phyloP scores from a whole-genome alignment of 2,888 invertebrate species.

The Sturmia bella region DNA sequence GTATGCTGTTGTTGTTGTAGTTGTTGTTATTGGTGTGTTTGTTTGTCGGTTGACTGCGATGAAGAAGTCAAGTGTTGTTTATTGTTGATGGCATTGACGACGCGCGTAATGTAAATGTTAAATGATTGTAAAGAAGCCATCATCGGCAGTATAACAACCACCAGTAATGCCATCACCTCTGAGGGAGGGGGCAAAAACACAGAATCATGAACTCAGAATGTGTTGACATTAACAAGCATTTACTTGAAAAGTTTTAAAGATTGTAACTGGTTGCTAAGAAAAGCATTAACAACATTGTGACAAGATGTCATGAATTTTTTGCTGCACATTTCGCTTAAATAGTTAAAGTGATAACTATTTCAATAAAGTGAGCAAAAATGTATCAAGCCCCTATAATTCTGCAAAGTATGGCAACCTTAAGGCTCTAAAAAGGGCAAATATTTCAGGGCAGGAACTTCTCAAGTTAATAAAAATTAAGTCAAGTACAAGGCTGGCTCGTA shows the following conservation, averaged over 20 bases:
- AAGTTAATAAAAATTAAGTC: no score
- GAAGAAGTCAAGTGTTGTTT: slow-evolving; percentile 54
- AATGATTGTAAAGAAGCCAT: slow-evolving; percentile 45
- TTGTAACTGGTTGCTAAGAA: slow-evolving; percentile 40
- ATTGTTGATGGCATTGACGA: slow-evolving; percentile 57
- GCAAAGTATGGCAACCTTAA: no score
- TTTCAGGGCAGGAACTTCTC: no score
- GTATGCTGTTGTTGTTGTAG: slow-evolving; percentile 24
- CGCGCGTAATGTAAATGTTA: slow-evolving; percentile 46
- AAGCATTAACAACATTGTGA: slow-evolving; percentile 48
- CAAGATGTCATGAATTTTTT: slow-evolving; percentile 46
- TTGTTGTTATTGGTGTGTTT: slow-evolving; percentile 14
- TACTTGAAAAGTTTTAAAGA: slow-evolving; percentile 53
- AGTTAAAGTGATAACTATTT: no score
- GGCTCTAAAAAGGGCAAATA: no score
- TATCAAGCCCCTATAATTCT: no score
- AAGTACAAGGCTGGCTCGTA: no score
- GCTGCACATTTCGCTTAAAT: no score
- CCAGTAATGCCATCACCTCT: slow-evolving; percentile 24
- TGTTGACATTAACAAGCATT: slow-evolving; percentile 68
- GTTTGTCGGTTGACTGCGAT: slow-evolving; percentile 1
- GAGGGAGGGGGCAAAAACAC: slow-evolving; percentile 14
- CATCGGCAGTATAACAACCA: background rate
- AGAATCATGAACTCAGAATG: slow-evolving; percentile 47
- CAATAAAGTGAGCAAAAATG: no score